Percentiles rank a stretch among this genome's conserved stretches.
These are phyloP conservation scores for Paramormyrops hopkinsi DNA, from an alignment of 2,797 vertebrate species.

Conservation along the genomic window DNA sequence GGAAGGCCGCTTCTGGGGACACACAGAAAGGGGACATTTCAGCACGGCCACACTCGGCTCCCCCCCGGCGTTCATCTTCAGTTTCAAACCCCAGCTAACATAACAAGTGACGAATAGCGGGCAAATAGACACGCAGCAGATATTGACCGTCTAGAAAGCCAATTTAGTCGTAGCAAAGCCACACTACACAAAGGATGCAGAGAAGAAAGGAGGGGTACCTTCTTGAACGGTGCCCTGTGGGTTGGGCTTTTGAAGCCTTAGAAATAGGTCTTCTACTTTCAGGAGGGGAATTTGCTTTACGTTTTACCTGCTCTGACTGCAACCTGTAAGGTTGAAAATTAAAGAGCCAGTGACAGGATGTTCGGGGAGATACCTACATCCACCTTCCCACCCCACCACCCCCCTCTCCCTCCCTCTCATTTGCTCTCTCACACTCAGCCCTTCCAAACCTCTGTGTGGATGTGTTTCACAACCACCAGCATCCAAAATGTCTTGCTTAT, in stretches of 20 bases:
- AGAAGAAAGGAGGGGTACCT: constrained; percentile 79
- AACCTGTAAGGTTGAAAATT: constrained; percentile 93
- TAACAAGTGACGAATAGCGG: background rate
- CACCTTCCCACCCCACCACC: background rate
- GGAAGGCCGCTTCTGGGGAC: constrained; percentile 82
- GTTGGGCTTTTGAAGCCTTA: constrained; percentile 98
- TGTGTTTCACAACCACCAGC: background rate
- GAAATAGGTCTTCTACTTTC: constrained; percentile 98
- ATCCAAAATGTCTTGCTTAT: background rate
- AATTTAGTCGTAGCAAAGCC: constrained; percentile 14
- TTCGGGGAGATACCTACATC: constrained; percentile 27
- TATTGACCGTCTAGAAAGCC: constrained; percentile 28
- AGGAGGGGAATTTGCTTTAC: constrained; percentile 97
- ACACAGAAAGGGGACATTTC: constrained; percentile 40
- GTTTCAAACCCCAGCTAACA: background rate
- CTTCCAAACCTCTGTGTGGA: background rate
- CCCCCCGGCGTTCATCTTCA: background rate
- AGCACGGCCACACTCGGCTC: background rate
- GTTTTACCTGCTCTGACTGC: constrained; percentile 98
- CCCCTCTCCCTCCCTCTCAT: background rate
- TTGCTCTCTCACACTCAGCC: background rate
- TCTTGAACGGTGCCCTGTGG: constrained; percentile 97
- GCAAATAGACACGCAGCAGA: constrained; percentile 34
- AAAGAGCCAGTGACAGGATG: constrained; percentile 57
- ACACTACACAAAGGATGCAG: constrained; percentile 46